Evolutionary conservation across 2,797 vertebrate genomes (phyloP).

Genomic region (Phalloptychus januarius): DNA sequence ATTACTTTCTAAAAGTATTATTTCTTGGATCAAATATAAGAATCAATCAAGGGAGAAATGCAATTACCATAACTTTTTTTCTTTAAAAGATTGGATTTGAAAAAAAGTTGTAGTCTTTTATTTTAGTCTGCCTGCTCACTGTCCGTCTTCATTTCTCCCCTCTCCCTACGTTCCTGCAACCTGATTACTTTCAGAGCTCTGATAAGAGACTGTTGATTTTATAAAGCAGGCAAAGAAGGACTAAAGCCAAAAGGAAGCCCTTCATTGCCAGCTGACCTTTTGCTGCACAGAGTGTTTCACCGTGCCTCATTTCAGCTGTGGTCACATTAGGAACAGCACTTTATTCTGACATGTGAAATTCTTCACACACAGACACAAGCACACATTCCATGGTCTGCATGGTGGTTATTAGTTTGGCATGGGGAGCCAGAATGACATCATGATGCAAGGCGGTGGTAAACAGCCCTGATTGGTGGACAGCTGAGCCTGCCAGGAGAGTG

Average conservation of each 20-base stretch:
- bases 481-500: conserved; percentile 73
- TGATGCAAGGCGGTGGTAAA: conserved; percentile 72
- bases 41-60: conserved; percentile 34
- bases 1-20: conserved; percentile 42
- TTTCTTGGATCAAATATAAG: conserved; percentile 43
- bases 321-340: conserved; percentile 65
- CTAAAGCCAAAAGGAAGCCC: conserved; percentile 58
- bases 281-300: conserved; percentile 55
- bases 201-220: conserved; percentile 67
- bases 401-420: conserved; percentile 76
- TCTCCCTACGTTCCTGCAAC: conserved; percentile 56
- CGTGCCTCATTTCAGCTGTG: conserved; percentile 59
- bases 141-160: conserved; percentile 35
- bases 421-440: conserved; percentile 75
- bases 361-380: conserved; percentile 63
- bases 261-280: conserved; percentile 72
- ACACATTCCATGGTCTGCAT: conserved; percentile 53
- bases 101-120: conserved; percentile 57
- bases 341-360: conserved; percentile 69
- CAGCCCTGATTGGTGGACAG: conserved; percentile 77
- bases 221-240: conserved; percentile 39
- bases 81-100: conserved; percentile 59
- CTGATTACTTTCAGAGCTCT: conserved; percentile 70
- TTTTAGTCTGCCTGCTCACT: conserved; percentile 41
- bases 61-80: conserved; percentile 32